Evolutionary conservation across 2,113 vertebrate species (phyloP).

Genomic region (Protomyctophum bolini): DNA sequence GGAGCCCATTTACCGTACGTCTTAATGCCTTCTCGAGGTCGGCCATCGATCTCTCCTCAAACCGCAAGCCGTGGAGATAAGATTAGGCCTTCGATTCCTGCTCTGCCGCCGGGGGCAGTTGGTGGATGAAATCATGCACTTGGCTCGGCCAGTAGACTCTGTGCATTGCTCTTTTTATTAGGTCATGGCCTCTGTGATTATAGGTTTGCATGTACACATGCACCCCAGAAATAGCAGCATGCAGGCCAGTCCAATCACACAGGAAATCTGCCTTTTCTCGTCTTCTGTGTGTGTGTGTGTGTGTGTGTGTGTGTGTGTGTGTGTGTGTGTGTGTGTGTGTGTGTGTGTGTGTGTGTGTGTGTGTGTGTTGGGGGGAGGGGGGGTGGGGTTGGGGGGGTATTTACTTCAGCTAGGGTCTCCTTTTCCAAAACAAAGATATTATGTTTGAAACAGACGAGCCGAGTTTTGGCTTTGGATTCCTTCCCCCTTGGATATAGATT

Average conservation of each 20-base stretch:
- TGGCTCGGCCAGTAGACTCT: conserved; percentile 27
- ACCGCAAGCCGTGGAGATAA: conserved; percentile 77
- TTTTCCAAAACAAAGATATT: conserved; percentile 68
- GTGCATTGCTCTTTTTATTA: conserved; percentile 50
- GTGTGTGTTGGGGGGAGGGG: no score
- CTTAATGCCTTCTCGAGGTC: conserved; percentile 79
- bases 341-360: no score
- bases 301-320: no score
- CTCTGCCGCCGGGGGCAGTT: conserved; percentile 62
- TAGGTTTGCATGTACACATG: conserved; percentile 35
- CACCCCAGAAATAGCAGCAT: conserved; percentile 4
- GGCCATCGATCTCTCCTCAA: conserved; percentile 75
- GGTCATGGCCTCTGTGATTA: conserved; percentile 56
- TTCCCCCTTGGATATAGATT: conserved; percentile 60
- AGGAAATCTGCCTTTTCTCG: background rate
- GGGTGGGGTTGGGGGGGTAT: conserved; percentile 25
- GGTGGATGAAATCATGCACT: conserved; percentile 72
- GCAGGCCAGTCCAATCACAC: conserved; percentile 1
- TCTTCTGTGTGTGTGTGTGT: background rate
- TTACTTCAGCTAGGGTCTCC: conserved; percentile 42
- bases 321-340: no score
- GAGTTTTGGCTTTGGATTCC: conserved; percentile 60
- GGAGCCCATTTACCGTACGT: conserved; percentile 77
- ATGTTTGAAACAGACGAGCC: conserved; percentile 57
- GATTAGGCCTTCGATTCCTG: conserved; percentile 78